A percentile compares a stretch with the other conserved stretches of the same genome.
Conservation (phyloP, 2,113 vertebrate species). For the Chamaea fasciata region DNA sequence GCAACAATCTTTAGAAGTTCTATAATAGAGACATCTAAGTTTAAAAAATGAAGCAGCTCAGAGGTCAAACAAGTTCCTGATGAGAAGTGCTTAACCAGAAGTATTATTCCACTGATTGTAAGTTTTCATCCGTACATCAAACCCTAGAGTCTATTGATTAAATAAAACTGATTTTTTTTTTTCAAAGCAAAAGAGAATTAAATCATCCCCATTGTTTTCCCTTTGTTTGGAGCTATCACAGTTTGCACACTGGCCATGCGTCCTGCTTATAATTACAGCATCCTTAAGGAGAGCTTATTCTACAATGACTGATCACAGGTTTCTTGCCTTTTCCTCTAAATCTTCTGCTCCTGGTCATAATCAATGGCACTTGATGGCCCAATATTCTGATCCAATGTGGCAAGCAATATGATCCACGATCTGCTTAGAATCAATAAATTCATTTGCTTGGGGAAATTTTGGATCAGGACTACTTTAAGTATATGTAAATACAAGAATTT, state of each 20-base stretch:
- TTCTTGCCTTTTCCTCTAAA: slow-evolving; percentile 2
- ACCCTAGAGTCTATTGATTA: slow-evolving; percentile 20
- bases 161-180: slow-evolving; percentile 19
- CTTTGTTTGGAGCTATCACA: neutral
- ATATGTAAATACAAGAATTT: slow-evolving; percentile 5
- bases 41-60: slow-evolving; percentile 44
- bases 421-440: neutral
- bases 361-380: neutral
- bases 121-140: slow-evolving; percentile 37
- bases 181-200: slow-evolving; percentile 31
- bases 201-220: slow-evolving; percentile 11
- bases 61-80: slow-evolving; percentile 48
- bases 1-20: slow-evolving; percentile 32
- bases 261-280: slow-evolving; percentile 7
- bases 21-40: slow-evolving; percentile 35
- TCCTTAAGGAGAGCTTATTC: neutral
- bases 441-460: neutral
- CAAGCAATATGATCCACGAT: neutral
- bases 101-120: neutral
- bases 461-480: neutral
- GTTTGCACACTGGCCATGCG: neutral
- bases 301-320: neutral
- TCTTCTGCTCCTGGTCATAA: slow-evolving; percentile 21
- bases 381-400: neutral
- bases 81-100: slow-evolving; percentile 43